Evolutionary conservation across 2,888 invertebrate species (phyloP), one percentile per base, ranked within the genome.

Genomic region (Hedychridium roseum): DNA sequence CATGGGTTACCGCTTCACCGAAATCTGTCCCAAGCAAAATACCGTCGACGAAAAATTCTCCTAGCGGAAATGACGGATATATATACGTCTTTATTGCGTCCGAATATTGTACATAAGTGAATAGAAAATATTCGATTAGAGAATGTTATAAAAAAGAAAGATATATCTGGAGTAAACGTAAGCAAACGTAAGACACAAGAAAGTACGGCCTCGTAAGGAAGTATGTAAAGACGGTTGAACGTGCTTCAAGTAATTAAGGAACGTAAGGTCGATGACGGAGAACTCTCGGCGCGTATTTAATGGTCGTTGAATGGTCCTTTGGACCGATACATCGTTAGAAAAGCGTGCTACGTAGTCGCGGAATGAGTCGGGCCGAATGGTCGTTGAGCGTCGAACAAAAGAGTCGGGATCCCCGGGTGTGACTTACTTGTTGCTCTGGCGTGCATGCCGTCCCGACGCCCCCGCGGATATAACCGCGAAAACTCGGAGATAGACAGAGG

Each of bases 381-480:
- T 57, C 57, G 57, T 65, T 65, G 52, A 36, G 51, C 52, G 54
- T 23, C 42, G 14, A 28, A 63, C 62, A 63, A 63, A 59, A 54
- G 52, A 26, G 23, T 32, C 35, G 43, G 18, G 31, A 9, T 31
- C 16, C 43, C 26, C 37, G 27, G 37, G 32, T 31, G 26, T 38
- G 47, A 53, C 50, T 61, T 61, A 62, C 62, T 62, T 62, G 62
- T 62, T 62, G 62, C 62, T 54, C 54, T 39, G 9, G 5, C 9
- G 23, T 23, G 9, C 9, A 23, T 23, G 23, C 23, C 23, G 23
- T 9, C 23, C 23, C 46, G 30, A 39, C 38, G 15, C 38, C 16
- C 16, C 6, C 16, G 26, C 23, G 37, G n/a, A 16, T n/a, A 9
- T 21, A 32, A 15, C 18, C 21, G 34, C 18, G 31, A 5, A 30